A percentile compares a stretch with the other conserved stretches of the same genome.
Evolutionary conservation across 2,113 vertebrate genomes (phyloP).

Genomic region (Pelecanoides urinatrix): DNA sequence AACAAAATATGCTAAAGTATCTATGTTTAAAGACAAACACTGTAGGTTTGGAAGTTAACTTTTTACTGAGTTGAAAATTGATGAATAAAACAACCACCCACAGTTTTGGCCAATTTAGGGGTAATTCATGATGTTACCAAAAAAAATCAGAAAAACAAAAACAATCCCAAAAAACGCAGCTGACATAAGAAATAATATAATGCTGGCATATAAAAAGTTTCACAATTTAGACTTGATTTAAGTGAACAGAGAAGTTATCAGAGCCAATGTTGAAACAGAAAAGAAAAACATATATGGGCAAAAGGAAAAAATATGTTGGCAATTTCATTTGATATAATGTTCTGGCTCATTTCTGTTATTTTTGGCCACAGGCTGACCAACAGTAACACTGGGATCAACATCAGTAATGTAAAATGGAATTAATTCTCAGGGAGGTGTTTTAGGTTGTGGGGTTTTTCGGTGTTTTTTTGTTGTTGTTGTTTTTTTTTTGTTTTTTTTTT

Average conservation of each 20-base stretch:
- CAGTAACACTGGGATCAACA: conserved; percentile 13
- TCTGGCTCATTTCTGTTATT: not conserved
- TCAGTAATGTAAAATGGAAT: conserved; percentile 24
- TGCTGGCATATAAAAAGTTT: not conserved
- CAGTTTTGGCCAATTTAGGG: not conserved
- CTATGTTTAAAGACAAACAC: not conserved
- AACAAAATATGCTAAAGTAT: not conserved
- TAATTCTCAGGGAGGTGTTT: not conserved
- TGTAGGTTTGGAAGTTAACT: not conserved
- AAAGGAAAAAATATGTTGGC: not conserved
- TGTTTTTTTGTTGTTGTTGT: no score
- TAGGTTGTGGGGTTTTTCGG: no score
- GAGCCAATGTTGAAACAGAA: not conserved
- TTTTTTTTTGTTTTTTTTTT: no score
- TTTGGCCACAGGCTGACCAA: not conserved
- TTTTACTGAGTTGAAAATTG: not conserved
- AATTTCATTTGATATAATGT: not conserved
- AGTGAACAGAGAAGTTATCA: not conserved
- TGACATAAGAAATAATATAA: not conserved
- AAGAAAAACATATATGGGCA: not conserved
- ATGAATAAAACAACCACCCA: not conserved
- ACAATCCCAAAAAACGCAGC: not conserved
- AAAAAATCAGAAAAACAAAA: not conserved
- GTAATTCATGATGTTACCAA: not conserved
- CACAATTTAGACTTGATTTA: not conserved